Evolutionary conservation across 1,140 invertebrate species (phyloP), one percentile per base, ranked within the genome.

Genomic region (Drosophila triauraria): DNA sequence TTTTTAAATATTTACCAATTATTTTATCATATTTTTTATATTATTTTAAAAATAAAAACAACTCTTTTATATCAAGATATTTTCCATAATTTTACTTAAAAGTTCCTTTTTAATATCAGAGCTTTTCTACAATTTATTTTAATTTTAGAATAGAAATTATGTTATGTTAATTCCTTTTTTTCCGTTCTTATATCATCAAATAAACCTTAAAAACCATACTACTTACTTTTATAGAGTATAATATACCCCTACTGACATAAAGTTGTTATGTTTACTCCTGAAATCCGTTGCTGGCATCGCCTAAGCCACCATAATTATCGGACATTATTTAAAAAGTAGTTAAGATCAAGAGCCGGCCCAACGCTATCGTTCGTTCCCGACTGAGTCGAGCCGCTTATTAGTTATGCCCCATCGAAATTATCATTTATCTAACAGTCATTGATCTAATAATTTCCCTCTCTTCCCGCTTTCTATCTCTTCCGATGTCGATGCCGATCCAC

Each of bases 311-410:
- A 75, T 80, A 80, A 75, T 80, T 80, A 80, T 53, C 25, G 17
- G 63, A 35, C 57, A 80, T 80, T 80, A 80, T 69, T 80, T 80
- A 80, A 80, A 80, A 80, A 53, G 78, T 80, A 80, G 78, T 80
- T 80, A 80, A 44, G 70, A 43, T 67, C 40, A 25, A n/a, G 7
- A 68, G 64, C 20, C 43, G 17, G 15, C 20, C 57, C 65, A 70
- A 70, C 46, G 40, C 40, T 53, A 78, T 62, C 64, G 74, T 70
- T 78, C 54, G 42, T 32, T 40, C 15, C 27, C 32, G 70, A 48
- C 60, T 44, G 51, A 58, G 64, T 59, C 65, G 51, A 53, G 64
- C 65, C 65, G 76, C 75, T 78, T 78, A 78, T 78, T 78, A 78
- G 65, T 71, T 78, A 56, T 35, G 25, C 13, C 46, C 48, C 64